Evolutionary conservation across 2,113 vertebrate species (phyloP).

Genomic region (Microtus oregoni): DNA sequence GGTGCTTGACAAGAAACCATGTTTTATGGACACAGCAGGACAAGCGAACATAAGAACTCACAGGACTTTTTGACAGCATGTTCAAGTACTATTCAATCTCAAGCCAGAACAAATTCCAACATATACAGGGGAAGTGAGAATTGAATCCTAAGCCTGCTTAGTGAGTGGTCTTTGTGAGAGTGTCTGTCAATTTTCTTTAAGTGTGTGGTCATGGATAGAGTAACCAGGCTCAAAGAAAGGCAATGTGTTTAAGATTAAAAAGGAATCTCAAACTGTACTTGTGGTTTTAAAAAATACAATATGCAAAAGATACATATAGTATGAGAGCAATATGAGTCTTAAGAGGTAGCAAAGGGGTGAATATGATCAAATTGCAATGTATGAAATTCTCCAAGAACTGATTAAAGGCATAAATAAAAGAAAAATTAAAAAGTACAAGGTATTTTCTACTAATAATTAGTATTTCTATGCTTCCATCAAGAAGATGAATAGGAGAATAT

Average conservation of each 20-base stretch:
- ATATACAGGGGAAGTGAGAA: neutral
- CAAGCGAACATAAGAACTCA: neutral
- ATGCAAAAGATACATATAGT: neutral
- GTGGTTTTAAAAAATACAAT: neutral
- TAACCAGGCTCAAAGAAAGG: neutral
- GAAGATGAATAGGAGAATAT: neutral
- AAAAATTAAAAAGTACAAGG: neutral
- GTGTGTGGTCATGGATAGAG: neutral
- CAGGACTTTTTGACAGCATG: neutral
- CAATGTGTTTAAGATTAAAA: neutral
- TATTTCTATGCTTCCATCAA: neutral
- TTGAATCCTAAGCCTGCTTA: neutral
- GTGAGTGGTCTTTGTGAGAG: no score
- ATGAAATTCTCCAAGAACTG: neutral
- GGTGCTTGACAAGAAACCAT: neutral
- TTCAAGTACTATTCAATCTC: neutral
- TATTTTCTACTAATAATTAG: neutral
- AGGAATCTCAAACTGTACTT: neutral
- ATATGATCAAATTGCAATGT: no score
- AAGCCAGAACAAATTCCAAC: neutral
- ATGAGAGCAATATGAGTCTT: neutral
- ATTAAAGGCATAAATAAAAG: neutral
- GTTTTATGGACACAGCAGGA: neutral
- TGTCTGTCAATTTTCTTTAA: neutral
- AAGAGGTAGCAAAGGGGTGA: rapidly evolving